Conservation (phyloP, 2,113 vertebrate species). For the Heterotis niloticus region DNA sequence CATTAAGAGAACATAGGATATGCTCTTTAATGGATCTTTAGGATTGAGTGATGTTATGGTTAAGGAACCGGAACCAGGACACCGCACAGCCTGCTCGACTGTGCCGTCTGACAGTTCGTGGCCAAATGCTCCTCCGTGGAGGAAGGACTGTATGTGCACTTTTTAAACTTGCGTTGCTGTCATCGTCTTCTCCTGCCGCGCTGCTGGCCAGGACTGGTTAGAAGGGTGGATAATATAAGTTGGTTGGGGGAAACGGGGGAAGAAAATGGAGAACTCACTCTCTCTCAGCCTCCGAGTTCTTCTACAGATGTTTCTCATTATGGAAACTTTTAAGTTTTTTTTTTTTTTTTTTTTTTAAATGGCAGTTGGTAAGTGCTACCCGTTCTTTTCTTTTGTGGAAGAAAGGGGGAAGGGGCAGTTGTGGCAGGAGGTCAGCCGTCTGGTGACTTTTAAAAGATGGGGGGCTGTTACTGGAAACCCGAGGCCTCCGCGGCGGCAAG, state of each 20-base stretch:
- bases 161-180: background rate
- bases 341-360: constrained; percentile 41
- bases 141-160: background rate
- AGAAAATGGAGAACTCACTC: constrained; percentile 25
- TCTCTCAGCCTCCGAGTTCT: constrained; percentile 32
- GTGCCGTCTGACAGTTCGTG: background rate
- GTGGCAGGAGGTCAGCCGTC: constrained; percentile 42
- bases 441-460: constrained; percentile 30
- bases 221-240: background rate
- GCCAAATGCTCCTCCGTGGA: background rate
- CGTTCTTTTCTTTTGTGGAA: constrained; percentile 47
- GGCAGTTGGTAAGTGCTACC: constrained; percentile 64
- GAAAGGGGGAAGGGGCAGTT: constrained; percentile 41
- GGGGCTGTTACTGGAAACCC: constrained; percentile 24
- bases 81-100: background rate
- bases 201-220: background rate
- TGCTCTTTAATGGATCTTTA: background rate
- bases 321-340: constrained; percentile 64
- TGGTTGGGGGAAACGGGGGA: constrained; percentile 11
- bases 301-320: constrained; percentile 75
- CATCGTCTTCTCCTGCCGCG: background rate
- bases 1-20: background rate
- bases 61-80: background rate
- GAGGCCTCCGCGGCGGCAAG: background rate
- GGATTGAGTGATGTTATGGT: too few species aligned